Percentiles rank a stretch among this genome's conserved stretches.
phyloP scores from a whole-genome alignment of 2,888 invertebrate genomes.

The Drosophila putrida region DNA sequence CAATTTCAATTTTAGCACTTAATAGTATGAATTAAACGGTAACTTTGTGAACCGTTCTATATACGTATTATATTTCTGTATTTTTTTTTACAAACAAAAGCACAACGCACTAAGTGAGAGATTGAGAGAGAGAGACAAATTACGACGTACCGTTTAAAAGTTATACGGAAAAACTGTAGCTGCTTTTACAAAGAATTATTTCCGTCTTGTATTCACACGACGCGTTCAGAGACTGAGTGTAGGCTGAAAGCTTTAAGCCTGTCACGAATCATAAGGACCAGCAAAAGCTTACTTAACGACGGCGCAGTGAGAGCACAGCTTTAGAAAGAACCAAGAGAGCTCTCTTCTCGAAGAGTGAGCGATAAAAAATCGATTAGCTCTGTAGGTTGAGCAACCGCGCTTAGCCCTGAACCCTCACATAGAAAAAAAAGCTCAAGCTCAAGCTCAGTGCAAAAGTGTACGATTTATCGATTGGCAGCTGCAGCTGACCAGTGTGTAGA shows the following conservation, averaged over 20 bases:
- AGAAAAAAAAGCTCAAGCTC: slow-evolving; percentile 46
- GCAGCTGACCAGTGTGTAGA: slow-evolving; percentile 63
- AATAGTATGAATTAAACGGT: slow-evolving; percentile 16
- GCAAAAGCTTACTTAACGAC: slow-evolving; percentile 46
- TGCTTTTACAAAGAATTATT: slow-evolving; percentile 33
- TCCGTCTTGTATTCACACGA: slow-evolving; percentile 64
- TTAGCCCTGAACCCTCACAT: slow-evolving; percentile 69
- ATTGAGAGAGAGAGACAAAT: slow-evolving; percentile 35
- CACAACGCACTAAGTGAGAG: slow-evolving; percentile 46
- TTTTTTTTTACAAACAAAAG: slow-evolving; percentile 47
- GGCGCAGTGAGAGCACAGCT: slow-evolving; percentile 40
- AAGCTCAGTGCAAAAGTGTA: slow-evolving; percentile 39
- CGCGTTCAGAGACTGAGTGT: slow-evolving; percentile 71
- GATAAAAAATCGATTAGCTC: slow-evolving; percentile 54
- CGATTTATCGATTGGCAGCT: slow-evolving; percentile 59
- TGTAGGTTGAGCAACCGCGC: slow-evolving; percentile 70
- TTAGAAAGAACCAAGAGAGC: slow-evolving; percentile 1
- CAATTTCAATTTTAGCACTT: slow-evolving; percentile 26
- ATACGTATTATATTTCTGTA: slow-evolving; percentile 33
- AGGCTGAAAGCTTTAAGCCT: slow-evolving; percentile 60
- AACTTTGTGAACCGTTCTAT: slow-evolving; percentile 8
- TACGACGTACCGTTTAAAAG: slow-evolving; percentile 54
- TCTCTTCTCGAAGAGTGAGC: slow-evolving; percentile 7
- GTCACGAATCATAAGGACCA: slow-evolving; percentile 57
- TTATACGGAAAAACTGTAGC: slow-evolving; percentile 31